Evolutionary conservation across 2,888 invertebrate species (phyloP), one percentile per base, ranked within the genome.

Genomic region (Callyntrura sp.): DNA sequence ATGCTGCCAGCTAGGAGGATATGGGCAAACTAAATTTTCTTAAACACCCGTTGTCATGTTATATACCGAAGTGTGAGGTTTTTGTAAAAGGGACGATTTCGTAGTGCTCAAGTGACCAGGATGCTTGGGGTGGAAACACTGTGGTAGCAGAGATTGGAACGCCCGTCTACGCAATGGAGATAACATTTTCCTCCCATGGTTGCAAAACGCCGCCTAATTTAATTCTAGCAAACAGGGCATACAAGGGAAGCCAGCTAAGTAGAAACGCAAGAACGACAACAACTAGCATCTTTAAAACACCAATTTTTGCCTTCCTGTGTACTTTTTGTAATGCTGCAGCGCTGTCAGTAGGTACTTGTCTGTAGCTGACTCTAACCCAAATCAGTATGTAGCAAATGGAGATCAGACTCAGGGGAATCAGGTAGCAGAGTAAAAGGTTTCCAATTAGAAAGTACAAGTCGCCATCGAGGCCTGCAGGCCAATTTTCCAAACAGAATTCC

Each of bases 251-350:
- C 98, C 98, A 98, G 51, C 98, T 98, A 1, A 98, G 95, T 0
- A 98, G 98, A 94, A 98, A 98, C n/a, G 98, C 95, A 86, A 98
- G 97, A 23, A 98, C 98, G 51, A 98, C 98, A 20, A 97, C 98
- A 0, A 98, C 97, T 90, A 98, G 95, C 98, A 98, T 98, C 95
- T 98, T 98, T 25, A 98, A 97, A 65, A 98, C 98, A 95, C 91
- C 91, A 11, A 91, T 91, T 62, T 91, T 91, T 0, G 93, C 95
- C 95, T 98, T 98, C 94, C 98, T 98, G 94, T 98, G 98, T 96
- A 98, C 97, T 92, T 97, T 96, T 94, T 98, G 98, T 97, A 98
- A 97, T 4, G 97, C 97, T 94, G 98, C 98, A 94, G 97, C 98
- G 14, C 98, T 97, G 94, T 98, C 98, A 0, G 98, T 97, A 0